Evolutionary conservation across 2,113 vertebrate species (phyloP), one percentile per base, ranked within the genome.

Genomic region (Albula glossodonta): DNA sequence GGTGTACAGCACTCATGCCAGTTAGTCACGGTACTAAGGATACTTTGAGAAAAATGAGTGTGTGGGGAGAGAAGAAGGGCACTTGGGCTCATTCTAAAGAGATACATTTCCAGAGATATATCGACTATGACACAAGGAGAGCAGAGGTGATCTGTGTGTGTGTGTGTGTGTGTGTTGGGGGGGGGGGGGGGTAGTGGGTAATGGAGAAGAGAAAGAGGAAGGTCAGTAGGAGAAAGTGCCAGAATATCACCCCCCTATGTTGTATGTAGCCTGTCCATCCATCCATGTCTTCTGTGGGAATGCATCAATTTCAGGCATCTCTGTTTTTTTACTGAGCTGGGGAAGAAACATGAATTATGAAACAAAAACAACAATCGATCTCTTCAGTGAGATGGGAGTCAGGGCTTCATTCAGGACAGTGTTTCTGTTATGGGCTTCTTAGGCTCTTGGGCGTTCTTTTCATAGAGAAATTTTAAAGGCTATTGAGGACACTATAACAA

Each of bases 341-440:
- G 77, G 41, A 50, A 86, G 60, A 57, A 81, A 84, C 85, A 80
- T 84, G 87, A 88, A 88, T 84, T 86, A 84, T 86, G 85, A 82
- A 86, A 74, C 70, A 74, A 50, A 78, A 86, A 88, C 85, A 86
- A 88, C 85, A 86, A 88, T 66, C 86, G 66, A 81, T 82, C 81
- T 86, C 52, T 85, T 84, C 53, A 85, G 79, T 83, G 82, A 63
- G 22, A 83, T 78, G 78, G 49, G 63, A 80, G 25, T 87, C 85
- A 84, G 66, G 49, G 83, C 80, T 88, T 88, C 87, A 88, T 88
- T 89, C 89, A 90, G 85, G 25, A 80, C 53, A 57, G 57, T 12
- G 60, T 22, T 57, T 78, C 53, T 82, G 83, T 78, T 41, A 66
- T 31, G 11, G 66, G 19, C 82, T 51, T 77, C 41, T 60, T 6